Percentiles rank a stretch among this genome's conserved stretches.
Evolutionary conservation across 2,113 vertebrate genomes (phyloP).

Genomic region (Hoplias malabaricus): DNA sequence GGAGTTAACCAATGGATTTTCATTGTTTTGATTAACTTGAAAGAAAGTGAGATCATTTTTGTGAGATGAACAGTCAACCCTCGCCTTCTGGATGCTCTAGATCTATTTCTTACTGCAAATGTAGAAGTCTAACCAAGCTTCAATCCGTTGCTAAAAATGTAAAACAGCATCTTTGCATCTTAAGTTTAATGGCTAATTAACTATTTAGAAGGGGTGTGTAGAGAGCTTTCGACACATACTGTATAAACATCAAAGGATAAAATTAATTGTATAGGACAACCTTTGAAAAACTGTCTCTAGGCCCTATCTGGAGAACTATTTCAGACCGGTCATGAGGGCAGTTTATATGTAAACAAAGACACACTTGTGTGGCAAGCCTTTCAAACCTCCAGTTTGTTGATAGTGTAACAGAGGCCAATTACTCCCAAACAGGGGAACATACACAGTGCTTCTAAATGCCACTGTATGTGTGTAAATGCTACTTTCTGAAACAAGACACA

Average conservation of each 20-base stretch:
- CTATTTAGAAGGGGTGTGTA: neutral
- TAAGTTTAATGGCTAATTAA: too few species aligned
- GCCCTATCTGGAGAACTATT: neutral
- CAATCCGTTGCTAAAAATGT: too few species aligned
- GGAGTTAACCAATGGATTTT: too few species aligned
- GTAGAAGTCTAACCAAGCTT: too few species aligned
- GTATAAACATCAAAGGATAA: neutral
- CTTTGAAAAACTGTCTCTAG: neutral
- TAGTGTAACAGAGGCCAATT: neutral
- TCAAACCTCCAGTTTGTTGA: neutral
- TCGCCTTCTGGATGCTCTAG: too few species aligned
- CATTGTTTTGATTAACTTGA: too few species aligned
- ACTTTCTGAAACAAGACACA: neutral
- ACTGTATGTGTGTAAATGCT: neutral
- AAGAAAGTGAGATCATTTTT: too few species aligned
- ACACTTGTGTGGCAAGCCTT: neutral
- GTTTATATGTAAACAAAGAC: conserved; percentile 29
- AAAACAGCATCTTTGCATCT: too few species aligned
- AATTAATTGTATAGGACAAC: neutral
- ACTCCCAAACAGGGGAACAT: neutral
- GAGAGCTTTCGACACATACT: neutral
- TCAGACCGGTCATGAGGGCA: neutral
- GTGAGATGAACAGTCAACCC: too few species aligned
- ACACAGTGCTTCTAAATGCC: conserved; percentile 4
- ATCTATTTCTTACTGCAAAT: too few species aligned